phyloP scores from a whole-genome alignment of 2,797 vertebrate genomes.

The Sternarchorhynchus goeldii region DNA sequence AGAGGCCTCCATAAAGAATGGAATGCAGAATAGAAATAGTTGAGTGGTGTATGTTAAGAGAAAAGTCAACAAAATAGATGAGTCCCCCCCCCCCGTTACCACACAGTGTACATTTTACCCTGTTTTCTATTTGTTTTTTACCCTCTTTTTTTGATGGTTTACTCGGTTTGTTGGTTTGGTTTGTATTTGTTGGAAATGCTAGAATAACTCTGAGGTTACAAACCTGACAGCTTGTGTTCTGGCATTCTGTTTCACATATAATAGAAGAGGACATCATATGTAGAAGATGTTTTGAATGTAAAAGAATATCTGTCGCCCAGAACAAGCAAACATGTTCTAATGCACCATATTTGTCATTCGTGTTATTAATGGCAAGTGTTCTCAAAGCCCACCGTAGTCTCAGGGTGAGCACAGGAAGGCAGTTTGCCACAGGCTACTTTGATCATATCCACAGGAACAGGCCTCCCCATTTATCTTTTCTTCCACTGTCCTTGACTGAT shows the following conservation, averaged over 20 bases:
- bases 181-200: neutral
- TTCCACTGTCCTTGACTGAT: constrained; percentile 6
- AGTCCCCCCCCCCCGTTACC: no score
- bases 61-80: constrained; percentile 5
- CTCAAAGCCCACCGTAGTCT: neutral
- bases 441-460: constrained; percentile 29
- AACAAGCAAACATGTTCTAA: constrained; percentile 2
- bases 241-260: neutral
- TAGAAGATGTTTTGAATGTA: neutral
- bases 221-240: neutral
- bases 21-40: neutral
- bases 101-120: no score
- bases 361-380: constrained; percentile 20
- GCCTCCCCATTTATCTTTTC: constrained; percentile 27
- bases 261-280: constrained; percentile 19
- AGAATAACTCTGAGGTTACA: constrained; percentile 8
- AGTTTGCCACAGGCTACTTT: constrained; percentile 21
- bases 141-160: no score
- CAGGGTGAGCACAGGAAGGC: constrained; percentile 18
- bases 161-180: neutral
- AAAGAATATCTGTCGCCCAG: neutral
- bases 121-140: no score
- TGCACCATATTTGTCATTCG: neutral
- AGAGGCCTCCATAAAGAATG: neutral
- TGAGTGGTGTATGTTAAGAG: neutral